A percentile compares a stretch with the other conserved stretches of the same genome.
These are phyloP conservation scores for Caenorhabditis sp. DNA, from an alignment of 2,888 invertebrate species.

Conservation along the genomic window DNA sequence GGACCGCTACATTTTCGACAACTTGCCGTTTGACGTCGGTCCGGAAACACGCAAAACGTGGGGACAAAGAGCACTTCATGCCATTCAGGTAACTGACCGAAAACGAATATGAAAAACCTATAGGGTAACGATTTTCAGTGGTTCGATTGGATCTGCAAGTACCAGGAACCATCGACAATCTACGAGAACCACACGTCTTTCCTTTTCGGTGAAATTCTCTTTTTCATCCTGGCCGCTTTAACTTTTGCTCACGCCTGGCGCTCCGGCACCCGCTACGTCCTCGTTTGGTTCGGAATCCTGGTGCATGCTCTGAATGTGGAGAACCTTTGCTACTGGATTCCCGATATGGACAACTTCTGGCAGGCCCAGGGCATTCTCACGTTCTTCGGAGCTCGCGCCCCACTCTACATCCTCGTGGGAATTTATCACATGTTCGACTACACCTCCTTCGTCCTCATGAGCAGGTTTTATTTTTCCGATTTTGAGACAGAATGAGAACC, in stretches of 20 bases:
- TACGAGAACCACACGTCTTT: constrained; percentile 82
- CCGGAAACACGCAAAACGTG: constrained; percentile 70
- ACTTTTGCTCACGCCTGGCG: constrained; percentile 85
- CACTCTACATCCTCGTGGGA: constrained; percentile 85
- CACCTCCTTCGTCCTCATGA: constrained; percentile 81
- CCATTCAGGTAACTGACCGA: constrained; percentile 67
- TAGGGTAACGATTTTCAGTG: constrained; percentile 62
- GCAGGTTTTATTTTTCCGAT: too few species aligned
- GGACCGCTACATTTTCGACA: constrained; percentile 73
- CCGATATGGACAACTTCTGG: constrained; percentile 89
- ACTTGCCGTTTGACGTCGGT: constrained; percentile 74
- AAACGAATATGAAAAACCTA: too few species aligned
- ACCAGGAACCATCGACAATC: constrained; percentile 72
- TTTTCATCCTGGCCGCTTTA: constrained; percentile 83
- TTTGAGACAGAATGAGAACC: too few species aligned
- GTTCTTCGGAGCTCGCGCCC: constrained; percentile 85
- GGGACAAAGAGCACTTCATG: constrained; percentile 68
- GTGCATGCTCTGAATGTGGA: constrained; percentile 86
- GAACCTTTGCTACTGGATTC: constrained; percentile 84
- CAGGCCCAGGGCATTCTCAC: constrained; percentile 85
- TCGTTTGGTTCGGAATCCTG: constrained; percentile 86
- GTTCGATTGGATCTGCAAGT: constrained; percentile 78
- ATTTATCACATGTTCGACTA: constrained; percentile 83
- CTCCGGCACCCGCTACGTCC: constrained; percentile 86
- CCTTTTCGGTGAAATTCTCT: constrained; percentile 84